Percentiles rank a stretch among this genome's conserved stretches.
These are phyloP conservation scores for Hanleya hanleyi DNA, from an alignment of 2,888 invertebrate genomes.

Conservation along the genomic window DNA sequence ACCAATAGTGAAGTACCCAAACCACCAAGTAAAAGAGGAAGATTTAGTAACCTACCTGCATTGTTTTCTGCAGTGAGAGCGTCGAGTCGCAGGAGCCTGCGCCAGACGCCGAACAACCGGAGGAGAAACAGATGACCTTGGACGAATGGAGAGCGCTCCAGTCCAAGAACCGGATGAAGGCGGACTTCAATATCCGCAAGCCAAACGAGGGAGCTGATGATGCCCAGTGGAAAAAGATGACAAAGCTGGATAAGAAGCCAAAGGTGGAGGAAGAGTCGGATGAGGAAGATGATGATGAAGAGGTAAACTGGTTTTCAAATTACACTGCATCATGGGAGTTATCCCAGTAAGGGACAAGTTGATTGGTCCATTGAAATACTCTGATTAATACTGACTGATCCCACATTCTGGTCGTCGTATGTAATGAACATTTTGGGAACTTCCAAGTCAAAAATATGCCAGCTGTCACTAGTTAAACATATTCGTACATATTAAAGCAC, in stretches of 20 bases:
- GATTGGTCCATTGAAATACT: no score
- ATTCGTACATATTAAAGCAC: no score
- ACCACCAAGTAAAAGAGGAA: no score
- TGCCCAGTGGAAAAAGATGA: constrained; percentile 84
- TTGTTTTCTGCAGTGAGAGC: constrained; percentile 54
- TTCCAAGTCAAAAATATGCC: no score
- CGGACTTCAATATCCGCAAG: constrained; percentile 92
- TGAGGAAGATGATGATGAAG: constrained; percentile 78
- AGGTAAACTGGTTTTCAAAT: constrained; percentile 17
- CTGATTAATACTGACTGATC: no score
- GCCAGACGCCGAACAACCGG: constrained; percentile 43
- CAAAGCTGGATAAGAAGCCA: constrained; percentile 82
- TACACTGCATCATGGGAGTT: neutral
- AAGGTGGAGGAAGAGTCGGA: constrained; percentile 74
- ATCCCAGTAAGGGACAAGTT: no score
- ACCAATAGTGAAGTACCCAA: no score
- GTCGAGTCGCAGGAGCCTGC: constrained; percentile 38
- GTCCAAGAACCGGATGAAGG: constrained; percentile 81
- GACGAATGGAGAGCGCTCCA: constrained; percentile 96
- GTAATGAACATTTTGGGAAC: no score
- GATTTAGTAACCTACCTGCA: no score
- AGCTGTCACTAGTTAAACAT: no score
- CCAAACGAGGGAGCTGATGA: constrained; percentile 90
- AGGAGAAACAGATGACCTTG: constrained; percentile 89
- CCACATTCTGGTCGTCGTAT: no score